Conservation (phyloP, 1,140 invertebrate species). For the Temnothorax longispinosus region DNA sequence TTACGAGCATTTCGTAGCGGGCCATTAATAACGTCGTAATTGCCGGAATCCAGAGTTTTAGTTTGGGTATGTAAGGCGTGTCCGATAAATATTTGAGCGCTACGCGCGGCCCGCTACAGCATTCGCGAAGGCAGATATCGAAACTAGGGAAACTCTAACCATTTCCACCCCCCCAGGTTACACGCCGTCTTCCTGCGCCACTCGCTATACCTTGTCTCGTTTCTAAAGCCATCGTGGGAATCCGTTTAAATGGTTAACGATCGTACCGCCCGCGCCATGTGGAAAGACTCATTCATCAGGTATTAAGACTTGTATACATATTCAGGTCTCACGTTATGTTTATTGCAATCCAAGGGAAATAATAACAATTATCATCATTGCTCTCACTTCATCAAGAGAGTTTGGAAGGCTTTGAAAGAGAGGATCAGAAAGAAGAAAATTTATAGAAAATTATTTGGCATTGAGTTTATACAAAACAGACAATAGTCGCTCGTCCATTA, state of each 20-base stretch:
- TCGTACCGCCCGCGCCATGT: too few species aligned
- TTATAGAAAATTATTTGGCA: constrained; percentile 4
- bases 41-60: constrained; percentile 54
- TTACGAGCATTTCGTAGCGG: constrained; percentile 48
- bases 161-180: not conserved
- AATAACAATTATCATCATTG: not conserved
- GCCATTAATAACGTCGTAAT: constrained; percentile 59
- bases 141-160: constrained; percentile 47
- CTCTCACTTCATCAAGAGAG: not conserved
- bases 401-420: not conserved
- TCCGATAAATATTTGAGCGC: constrained; percentile 62
- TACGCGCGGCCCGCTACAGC: constrained; percentile 6
- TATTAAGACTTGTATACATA: constrained; percentile 26
- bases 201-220: constrained; percentile 5
- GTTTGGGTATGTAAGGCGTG: constrained; percentile 52
- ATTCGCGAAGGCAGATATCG: constrained; percentile 47
- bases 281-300: constrained; percentile 1
- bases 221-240: constrained; percentile 35
- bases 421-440: not conserved
- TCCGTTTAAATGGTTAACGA: constrained; percentile 58
- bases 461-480: constrained; percentile 3
- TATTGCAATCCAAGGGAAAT: not conserved
- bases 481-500: not conserved
- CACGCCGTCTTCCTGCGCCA: not conserved
- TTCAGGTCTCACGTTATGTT: constrained; percentile 20